Base-by-base conservation (phyloP, 1,140 invertebrate species). In the Hestina assimilis region DNA sequence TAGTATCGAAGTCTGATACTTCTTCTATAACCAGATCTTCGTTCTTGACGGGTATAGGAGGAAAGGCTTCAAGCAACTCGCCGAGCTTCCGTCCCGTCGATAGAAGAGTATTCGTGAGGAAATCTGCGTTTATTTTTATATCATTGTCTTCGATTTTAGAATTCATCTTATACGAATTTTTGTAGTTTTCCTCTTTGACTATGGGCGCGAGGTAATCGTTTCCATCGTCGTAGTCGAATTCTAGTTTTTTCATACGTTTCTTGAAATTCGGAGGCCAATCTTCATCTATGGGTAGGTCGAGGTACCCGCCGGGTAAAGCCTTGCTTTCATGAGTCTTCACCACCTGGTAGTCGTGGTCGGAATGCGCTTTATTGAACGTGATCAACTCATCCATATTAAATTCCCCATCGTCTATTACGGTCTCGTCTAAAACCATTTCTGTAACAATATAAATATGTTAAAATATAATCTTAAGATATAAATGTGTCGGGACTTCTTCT, bases 281-380 rank as follows among this genome's bases (percentile, higher is more conserved):
- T 33, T 89, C 88, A 56, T 89, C 88, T 45, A 89, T 80, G n/a
- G 87, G 87, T 3, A 89, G 66, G 60, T 89, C 88, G 29, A 79
- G 59, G 76, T 89, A 89, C 0, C 79, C 79, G n/a, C 64, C 62
- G 4, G 79, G 70, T 0, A 78, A 71, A 4, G 54, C 24, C 43
- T 78, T 79, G 43, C 54, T 56, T 14, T 81, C 74, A 35, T 66
- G 29, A 43, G 45, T 75, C 65, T 83, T 87, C 15, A 82, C 76
- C 9, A 83, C 69, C 40, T 80, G 86, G 73, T 89, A 89, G 52
- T 89, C 86, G 72, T 89, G 89, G 69, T 89, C 89, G 8, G 79
- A 78, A 59, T 84, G 81, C 2, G 83, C 76, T 3, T 84, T 76
- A 62, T 80, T 83, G 74, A 87, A 87, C 2, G 84, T 80, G 50